Base-by-base conservation (phyloP, 2,888 invertebrate genomes). In the Eutolmus rufibarbis region DNA sequence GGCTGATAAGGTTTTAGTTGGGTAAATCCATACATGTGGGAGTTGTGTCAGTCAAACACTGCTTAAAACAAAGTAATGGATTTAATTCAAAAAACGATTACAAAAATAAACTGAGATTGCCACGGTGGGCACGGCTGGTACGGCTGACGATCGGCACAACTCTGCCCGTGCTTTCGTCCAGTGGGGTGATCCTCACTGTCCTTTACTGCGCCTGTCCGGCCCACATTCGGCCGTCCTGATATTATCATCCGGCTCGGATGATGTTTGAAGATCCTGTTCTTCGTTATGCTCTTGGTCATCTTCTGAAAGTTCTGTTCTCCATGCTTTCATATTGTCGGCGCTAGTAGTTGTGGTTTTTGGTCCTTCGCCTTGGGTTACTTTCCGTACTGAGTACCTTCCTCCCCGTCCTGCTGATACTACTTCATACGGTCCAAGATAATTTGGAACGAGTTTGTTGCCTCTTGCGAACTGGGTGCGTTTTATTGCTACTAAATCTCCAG, bases 171-270 rank as follows among this genome's bases (percentile, higher is more conserved):
- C n/a, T n/a, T n/a, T n/a, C n/a, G n/a, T n/a, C n/a, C n/a, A n/a
- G n/a, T n/a, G n/a, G n/a, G n/a, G n/a, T n/a, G n/a, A n/a, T n/a
- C n/a, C n/a, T n/a, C n/a, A n/a, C n/a, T n/a, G n/a, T n/a, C n/a
- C n/a, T n/a, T n/a, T n/a, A n/a, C n/a, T n/a, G n/a, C n/a, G n/a
- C n/a, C n/a, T n/a, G n/a, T n/a, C n/a, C n/a, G n/a, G n/a, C n/a
- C n/a, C n/a, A n/a, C n/a, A n/a, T n/a, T 82, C 81, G 81, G 81
- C 81, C 81, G 56, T 81, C 81, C 81, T 81, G 82, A 51, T 82
- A 43, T 1, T 31, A 82, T 82, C 82, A 56, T 82, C 56, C 82
- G 31, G 23, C 56, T 56, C 82, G 82, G 34, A 56, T 31, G 34
- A 78, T 37, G 37, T 0, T 78, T 37, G 40, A 40, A 16, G 43